Base-by-base conservation (phyloP, 1,140 invertebrate species). In the Thaumetopoea pityocampa region DNA sequence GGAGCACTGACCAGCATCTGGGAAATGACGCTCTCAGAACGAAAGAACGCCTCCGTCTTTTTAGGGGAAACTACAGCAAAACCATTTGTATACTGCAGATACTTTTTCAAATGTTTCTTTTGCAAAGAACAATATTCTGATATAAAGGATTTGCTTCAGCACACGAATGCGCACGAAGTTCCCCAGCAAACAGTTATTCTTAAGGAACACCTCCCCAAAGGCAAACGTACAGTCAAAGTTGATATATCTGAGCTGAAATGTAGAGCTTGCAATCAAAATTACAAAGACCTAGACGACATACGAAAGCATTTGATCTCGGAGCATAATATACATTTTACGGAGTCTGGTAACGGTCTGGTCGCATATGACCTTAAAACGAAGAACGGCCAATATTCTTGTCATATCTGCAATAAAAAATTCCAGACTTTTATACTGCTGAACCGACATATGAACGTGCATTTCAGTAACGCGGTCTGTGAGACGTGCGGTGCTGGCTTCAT, bases 401-500 rank as follows among this genome's bases (percentile, higher is more conserved):
- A 79, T 34, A 42, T 72, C 8, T 79, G 74, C 17, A 37, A 26
- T 1, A 69, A 73, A 46, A 40, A 47, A 2, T 73, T 76, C 28
- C 65, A 70, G 33, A 69, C 68, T 0, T 76, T 76, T 32, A 68
- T 71, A 9, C 50, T 73, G 3, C 26, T 79, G 3, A 74, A 79
- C 45, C 43, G 67, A 4, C 74, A 79, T 43, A 68, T 79, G 59
- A 77, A 74, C 18, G 72, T 70, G 1, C 70, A 79, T 51, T 77
- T 73, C 11, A 67, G 51, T 11, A 73, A 73, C 14, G 67, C 59
- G 1, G 61, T 79, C 0, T 85, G 80, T 28, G 77, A 83, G 12
- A 67, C 65, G 2, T 85, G 83, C 27, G 79, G 71, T 0, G 69
- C 70, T 5, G 70, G 67, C 0, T 85, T 83, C 33, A 68, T 74